phyloP scores from a whole-genome alignment of 2,797 vertebrate species.

The Sebastes umbrosus region DNA sequence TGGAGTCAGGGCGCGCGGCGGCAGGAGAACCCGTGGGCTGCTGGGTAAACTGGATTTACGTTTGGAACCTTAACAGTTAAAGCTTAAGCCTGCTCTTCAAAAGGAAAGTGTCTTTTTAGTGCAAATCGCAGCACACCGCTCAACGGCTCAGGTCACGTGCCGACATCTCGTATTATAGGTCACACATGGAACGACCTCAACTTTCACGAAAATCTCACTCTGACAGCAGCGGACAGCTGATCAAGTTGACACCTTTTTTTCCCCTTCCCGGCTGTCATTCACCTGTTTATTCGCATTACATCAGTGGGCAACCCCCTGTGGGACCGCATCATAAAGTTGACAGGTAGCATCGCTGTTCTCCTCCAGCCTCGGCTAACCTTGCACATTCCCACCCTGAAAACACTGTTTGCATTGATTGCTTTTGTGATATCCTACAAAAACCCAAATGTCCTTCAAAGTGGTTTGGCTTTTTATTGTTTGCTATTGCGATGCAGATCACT shows the following conservation, averaged over 20 bases:
- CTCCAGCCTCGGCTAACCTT: constrained; percentile 48
- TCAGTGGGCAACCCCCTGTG: constrained; percentile 45
- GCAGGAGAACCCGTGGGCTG: constrained; percentile 25
- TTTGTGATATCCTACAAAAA: constrained; percentile 31
- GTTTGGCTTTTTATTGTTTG: neutral
- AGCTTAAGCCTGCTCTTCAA: constrained; percentile 56
- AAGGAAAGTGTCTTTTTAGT: constrained; percentile 63
- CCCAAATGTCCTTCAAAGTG: constrained; percentile 41
- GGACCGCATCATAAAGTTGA: constrained; percentile 49
- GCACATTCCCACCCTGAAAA: constrained; percentile 27
- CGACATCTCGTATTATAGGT: constrained; percentile 34
- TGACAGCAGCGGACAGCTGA: constrained; percentile 38
- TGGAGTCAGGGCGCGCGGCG: constrained; percentile 41
- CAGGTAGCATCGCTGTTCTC: constrained; percentile 39
- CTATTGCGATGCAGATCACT: neutral
- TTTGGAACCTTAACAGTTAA: constrained; percentile 55
- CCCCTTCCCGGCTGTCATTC: constrained; percentile 44
- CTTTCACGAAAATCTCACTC: constrained; percentile 32
- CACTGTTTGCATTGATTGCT: constrained; percentile 66
- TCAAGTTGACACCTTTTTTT: constrained; percentile 32
- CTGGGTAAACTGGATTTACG: constrained; percentile 41
- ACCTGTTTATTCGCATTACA: constrained; percentile 59
- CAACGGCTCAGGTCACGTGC: constrained; percentile 27
- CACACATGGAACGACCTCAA: constrained; percentile 32
- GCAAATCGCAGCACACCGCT: constrained; percentile 56